These are phyloP conservation scores for Choreutis nemorana DNA, from an alignment of 2,888 invertebrate species.

Conservation along the genomic window DNA sequence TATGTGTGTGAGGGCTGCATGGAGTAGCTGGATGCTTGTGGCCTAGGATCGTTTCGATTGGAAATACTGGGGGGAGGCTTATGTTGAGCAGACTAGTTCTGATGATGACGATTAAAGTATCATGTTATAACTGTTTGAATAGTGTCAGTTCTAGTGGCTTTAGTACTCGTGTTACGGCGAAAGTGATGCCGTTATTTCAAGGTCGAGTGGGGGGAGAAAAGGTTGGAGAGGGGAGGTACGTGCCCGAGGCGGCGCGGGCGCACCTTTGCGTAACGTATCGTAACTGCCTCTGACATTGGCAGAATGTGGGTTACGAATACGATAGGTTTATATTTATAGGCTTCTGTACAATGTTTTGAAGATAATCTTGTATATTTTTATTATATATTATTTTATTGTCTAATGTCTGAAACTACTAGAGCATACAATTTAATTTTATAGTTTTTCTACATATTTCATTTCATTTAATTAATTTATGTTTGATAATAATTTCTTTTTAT, in stretches of 20 bases:
- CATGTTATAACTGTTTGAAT: no score
- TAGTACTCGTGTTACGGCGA: slow-evolving; percentile 14
- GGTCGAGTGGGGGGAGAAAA: slow-evolving; percentile 16
- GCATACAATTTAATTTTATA: not conserved
- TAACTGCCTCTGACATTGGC: slow-evolving; percentile 29
- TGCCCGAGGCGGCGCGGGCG: slow-evolving; percentile 19
- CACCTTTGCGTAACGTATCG: slow-evolving; percentile 24
- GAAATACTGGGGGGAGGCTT: no score
- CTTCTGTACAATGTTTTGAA: no score
- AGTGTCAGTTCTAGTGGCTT: slow-evolving; percentile 7
- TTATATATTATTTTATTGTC: no score
- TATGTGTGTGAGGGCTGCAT: no score
- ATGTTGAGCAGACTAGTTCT: no score
- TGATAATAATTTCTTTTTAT: not conserved
- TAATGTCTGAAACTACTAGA: not conserved
- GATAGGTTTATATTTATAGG: not conserved
- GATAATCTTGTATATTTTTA: no score
- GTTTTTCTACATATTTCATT: not conserved
- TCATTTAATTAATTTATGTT: not conserved
- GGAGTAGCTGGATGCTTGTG: no score
- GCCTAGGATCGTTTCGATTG: no score
- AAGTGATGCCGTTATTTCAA: slow-evolving; percentile 19
- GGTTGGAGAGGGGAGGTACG: slow-evolving; percentile 10
- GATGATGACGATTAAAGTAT: no score
- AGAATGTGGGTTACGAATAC: slow-evolving; percentile 19